These are phyloP conservation scores for Tholera decimalis DNA, from an alignment of 2,888 invertebrate species.

Conservation along the genomic window DNA sequence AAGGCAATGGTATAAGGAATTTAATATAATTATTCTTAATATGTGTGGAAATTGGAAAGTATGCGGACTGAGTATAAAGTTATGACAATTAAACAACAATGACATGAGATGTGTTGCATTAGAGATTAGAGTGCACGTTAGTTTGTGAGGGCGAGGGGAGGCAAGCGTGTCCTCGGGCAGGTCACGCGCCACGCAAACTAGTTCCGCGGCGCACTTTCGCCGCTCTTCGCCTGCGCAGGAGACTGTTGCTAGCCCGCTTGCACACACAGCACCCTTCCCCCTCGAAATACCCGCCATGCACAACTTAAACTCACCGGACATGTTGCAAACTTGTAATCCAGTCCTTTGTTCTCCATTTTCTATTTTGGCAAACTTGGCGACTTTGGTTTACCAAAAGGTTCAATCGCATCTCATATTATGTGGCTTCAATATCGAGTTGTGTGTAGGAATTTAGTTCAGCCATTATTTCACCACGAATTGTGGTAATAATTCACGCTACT, in stretches of 20 bases:
- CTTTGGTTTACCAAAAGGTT: conserved; percentile 12
- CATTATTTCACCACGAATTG: conserved; percentile 1
- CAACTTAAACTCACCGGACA: conserved; percentile 65
- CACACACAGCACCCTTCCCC: conserved; percentile 72
- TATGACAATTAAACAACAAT: conserved; percentile 61
- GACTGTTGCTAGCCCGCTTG: conserved; percentile 80
- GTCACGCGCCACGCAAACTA: conserved; percentile 89
- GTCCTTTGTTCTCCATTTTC: conserved; percentile 59
- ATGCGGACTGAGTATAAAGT: conserved; percentile 12
- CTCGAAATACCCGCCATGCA: conserved; percentile 66
- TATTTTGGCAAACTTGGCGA: conserved; percentile 33
- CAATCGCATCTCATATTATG: not conserved
- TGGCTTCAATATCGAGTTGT: not conserved
- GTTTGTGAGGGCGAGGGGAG: conserved; percentile 74
- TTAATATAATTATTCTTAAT: too few species aligned
- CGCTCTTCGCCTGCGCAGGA: conserved; percentile 83
- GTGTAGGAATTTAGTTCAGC: not conserved
- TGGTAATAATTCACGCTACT: conserved; percentile 1
- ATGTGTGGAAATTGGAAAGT: conserved; percentile 1
- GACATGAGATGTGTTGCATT: conserved; percentile 62
- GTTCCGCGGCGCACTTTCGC: conserved; percentile 89
- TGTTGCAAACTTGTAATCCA: conserved; percentile 59
- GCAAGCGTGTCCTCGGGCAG: conserved; percentile 86
- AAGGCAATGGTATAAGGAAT: too few species aligned
- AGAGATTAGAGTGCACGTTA: conserved; percentile 74